Evolutionary conservation across 2,113 vertebrate species (phyloP).

Genomic region (Danionella cerebrum): DNA sequence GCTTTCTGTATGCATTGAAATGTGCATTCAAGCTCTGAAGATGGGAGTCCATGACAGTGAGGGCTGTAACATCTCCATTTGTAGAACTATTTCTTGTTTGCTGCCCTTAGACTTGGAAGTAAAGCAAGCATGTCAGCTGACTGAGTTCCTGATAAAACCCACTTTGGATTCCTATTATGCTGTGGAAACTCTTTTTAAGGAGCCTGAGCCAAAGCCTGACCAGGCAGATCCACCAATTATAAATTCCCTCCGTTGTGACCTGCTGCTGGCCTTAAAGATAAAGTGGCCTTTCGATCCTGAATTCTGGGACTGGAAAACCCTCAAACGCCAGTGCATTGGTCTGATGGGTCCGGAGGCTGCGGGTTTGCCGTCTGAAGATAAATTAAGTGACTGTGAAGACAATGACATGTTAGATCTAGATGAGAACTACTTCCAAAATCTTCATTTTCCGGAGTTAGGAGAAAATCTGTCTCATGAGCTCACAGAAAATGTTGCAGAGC

Average conservation of each 20-base stretch:
- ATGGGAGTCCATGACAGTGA: slow-evolving; percentile 83
- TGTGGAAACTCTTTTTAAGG: slow-evolving; percentile 95
- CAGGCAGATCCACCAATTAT: slow-evolving; percentile 93
- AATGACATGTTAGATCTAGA: slow-evolving; percentile 68
- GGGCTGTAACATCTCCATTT: slow-evolving; percentile 93
- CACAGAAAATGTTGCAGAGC: slow-evolving; percentile 76
- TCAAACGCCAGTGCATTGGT: slow-evolving; percentile 92
- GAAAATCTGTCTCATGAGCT: slow-evolving; percentile 77
- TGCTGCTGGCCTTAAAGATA: slow-evolving; percentile 96
- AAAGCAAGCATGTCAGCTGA: slow-evolving; percentile 95
- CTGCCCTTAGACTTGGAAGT: slow-evolving; percentile 95
- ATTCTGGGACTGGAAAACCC: slow-evolving; percentile 99
- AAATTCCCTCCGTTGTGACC: slow-evolving; percentile 95
- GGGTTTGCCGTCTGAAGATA: slow-evolving; percentile 94
- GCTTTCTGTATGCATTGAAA: slow-evolving; percentile 92
- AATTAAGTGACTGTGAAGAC: slow-evolving; percentile 87
- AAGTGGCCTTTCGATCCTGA: slow-evolving; percentile 99
- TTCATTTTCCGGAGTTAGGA: too few relatives aligned
- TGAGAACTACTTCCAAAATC: slow-evolving; percentile 75
- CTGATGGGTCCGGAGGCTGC: slow-evolving; percentile 98
- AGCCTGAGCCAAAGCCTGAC: slow-evolving; percentile 96
- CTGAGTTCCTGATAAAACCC: slow-evolving; percentile 94
- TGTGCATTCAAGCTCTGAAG: slow-evolving; percentile 93
- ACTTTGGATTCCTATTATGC: slow-evolving; percentile 96
- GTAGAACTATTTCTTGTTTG: slow-evolving; percentile 97